Base-by-base conservation (phyloP, 2,888 invertebrate genomes). In the Drosophila neonasuta region DNA sequence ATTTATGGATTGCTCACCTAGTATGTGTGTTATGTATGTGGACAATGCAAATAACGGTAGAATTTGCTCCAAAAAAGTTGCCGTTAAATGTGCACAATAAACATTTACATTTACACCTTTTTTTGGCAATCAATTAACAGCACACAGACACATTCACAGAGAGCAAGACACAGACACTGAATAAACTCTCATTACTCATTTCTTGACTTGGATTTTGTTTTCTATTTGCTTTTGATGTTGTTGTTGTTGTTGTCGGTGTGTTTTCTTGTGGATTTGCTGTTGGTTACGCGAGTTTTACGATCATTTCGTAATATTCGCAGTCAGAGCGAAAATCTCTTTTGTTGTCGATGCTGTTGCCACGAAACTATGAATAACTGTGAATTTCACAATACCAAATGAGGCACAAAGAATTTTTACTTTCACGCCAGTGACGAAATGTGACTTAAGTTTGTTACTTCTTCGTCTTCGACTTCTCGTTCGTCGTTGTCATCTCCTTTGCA, bases 361-460 rank as follows among this genome's bases (percentile, higher is more conserved):
- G 29, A 24, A 46, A 59, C 20, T 17, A 44, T 29, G 34, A 70
- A 50, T 74, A 74, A 70, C 70, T 70, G 75, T 60, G 50, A 60
- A 76, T 76, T 76, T 76, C 76, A 78, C 78, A 76, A 74, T 67
- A 44, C 74, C 78, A 70, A 74, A 70, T 70, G 42, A 58, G 63
- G 70, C 66, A 78, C 71, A 71, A 76, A 80, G 80, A 86, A 86
- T 73, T 77, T 77, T 77, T 86, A 86, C 87, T 82, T 82, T 82
- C 87, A 77, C 86, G 64, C 64, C 65, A 51, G 34, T 83, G 80
- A 79, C 80, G 74, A 70, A 77, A 82, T 70, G 34, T 60, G 55
- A 56, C 56, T 72, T 72, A 66, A 71, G 72, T 51, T 68, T 51
- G 45, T 51, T 58, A 36, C 34, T 44, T 11, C 13, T 49, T 48